phyloP scores from a whole-genome alignment of 2,888 invertebrate species.

The Trachelus troglodyta region DNA sequence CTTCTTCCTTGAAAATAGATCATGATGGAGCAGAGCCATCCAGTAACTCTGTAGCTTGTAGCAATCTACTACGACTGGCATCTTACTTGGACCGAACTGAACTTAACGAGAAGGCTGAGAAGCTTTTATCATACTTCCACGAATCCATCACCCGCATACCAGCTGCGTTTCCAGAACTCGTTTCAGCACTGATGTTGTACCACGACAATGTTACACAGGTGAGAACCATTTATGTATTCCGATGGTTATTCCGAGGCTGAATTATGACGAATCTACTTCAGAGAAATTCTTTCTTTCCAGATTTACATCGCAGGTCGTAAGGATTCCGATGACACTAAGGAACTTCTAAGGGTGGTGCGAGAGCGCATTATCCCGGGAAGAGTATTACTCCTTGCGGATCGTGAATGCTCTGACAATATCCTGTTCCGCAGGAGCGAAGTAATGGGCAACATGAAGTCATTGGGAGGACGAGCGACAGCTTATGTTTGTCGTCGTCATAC shows the following conservation, averaged over 20 bases:
- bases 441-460: conserved; percentile 69
- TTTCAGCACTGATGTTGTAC: conserved; percentile 77
- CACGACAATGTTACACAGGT: conserved; percentile 82
- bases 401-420: conserved; percentile 62
- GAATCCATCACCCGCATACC: conserved; percentile 75
- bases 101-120: conserved; percentile 70
- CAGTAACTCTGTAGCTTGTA: conserved; percentile 88
- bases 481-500: conserved; percentile 83
- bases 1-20: conserved; percentile 69
- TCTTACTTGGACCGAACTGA: conserved; percentile 75
- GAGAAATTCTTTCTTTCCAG: conserved; percentile 63
- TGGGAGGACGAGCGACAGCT: conserved; percentile 76
- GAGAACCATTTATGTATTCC: not conserved
- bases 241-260: not conserved
- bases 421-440: conserved; percentile 66
- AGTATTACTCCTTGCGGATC: conserved; percentile 76
- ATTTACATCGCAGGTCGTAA: conserved; percentile 76
- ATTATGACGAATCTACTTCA: not conserved
- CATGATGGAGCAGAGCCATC: conserved; percentile 96
- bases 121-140: conserved; percentile 73
- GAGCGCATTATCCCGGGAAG: conserved; percentile 76
- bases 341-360: conserved; percentile 75
- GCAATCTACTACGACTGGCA: conserved; percentile 82
- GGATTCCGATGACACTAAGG: conserved; percentile 75
- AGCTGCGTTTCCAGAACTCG: conserved; percentile 80